These are phyloP conservation scores for Riptortus pedestris DNA, from an alignment of 1,140 invertebrate species.

Conservation along the genomic window DNA sequence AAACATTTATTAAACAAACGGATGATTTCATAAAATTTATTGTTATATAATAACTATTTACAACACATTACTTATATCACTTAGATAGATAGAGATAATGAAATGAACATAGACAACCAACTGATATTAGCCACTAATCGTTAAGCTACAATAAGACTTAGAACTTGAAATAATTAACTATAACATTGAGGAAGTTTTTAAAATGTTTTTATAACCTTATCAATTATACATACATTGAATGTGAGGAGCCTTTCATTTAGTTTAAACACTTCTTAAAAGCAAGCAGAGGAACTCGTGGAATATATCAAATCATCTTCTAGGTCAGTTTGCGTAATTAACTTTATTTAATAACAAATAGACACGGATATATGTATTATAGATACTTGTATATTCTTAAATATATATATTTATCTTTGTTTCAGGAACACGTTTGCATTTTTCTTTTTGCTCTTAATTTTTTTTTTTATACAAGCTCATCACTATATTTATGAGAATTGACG, in stretches of 20 bases:
- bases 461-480: no score
- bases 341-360: neutral
- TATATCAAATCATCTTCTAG: neutral
- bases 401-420: neutral
- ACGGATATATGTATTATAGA: neutral
- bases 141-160: conserved; percentile 16
- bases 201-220: conserved; percentile 19
- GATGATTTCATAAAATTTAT: conserved; percentile 9
- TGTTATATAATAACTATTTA: conserved; percentile 21
- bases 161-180: conserved; percentile 14
- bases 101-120: conserved; percentile 26
- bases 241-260: neutral
- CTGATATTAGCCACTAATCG: conserved; percentile 21
- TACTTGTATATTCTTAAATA: neutral
- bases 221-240: conserved; percentile 13
- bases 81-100: conserved; percentile 1
- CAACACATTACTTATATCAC: conserved; percentile 22
- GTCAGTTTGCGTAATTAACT: neutral
- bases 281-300: neutral
- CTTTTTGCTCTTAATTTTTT: no score
- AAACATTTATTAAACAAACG: no score
- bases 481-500: no score
- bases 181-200: conserved; percentile 19
- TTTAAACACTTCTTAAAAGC: no score
- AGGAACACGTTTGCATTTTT: no score